These are phyloP conservation scores for Hypolimnas misippus DNA, from an alignment of 2,888 invertebrate genomes.

Conservation along the genomic window DNA sequence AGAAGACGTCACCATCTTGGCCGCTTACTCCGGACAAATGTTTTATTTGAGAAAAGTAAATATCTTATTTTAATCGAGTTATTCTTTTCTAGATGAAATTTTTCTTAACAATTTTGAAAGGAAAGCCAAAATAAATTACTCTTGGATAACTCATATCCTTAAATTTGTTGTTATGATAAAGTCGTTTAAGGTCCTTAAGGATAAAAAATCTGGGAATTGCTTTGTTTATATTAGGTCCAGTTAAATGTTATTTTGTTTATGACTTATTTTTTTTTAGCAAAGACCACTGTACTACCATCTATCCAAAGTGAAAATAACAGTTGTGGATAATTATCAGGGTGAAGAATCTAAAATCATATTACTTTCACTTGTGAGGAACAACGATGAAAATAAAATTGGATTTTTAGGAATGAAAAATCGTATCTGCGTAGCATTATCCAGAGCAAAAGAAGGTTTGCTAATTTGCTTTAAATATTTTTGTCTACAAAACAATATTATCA, in stretches of 20 bases:
- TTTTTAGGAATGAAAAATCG: constrained; percentile 88
- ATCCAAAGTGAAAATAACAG: constrained; percentile 85
- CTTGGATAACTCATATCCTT: too few species aligned
- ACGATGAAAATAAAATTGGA: constrained; percentile 86
- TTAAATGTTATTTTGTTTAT: too few species aligned
- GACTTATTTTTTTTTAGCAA: constrained; percentile 56
- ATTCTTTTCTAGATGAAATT: too few species aligned
- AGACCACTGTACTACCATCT: constrained; percentile 59
- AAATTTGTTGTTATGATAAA: too few species aligned
- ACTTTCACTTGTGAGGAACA: constrained; percentile 90
- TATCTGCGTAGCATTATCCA: constrained; percentile 90
- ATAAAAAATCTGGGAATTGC: too few species aligned
- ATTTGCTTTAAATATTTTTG: neutral
- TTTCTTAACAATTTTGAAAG: too few species aligned
- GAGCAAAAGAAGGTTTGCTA: constrained; percentile 81
- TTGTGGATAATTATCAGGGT: constrained; percentile 92
- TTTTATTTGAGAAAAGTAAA: constrained; percentile 81
- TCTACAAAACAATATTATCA: too few species aligned
- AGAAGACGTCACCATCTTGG: constrained; percentile 88
- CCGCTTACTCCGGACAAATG: constrained; percentile 89
- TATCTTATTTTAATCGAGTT: neutral
- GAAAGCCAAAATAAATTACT: too few species aligned
- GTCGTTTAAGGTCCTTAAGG: too few species aligned
- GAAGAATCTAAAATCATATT: constrained; percentile 91
- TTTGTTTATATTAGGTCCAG: too few species aligned